phyloP scores from a whole-genome alignment of 2,797 vertebrate species.

The Chiloscyllium punctatum region DNA sequence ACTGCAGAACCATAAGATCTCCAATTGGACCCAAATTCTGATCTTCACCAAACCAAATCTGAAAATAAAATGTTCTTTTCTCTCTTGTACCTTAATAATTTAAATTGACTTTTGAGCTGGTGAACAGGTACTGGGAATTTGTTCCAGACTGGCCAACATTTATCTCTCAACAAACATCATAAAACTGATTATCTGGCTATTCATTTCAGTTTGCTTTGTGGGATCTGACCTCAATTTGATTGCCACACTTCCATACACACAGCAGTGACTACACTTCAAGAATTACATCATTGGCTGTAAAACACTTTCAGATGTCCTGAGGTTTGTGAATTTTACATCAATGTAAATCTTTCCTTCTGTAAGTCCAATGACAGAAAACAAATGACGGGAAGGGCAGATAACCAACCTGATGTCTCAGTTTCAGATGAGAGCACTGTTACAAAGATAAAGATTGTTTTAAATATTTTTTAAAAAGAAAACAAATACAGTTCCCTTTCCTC shows the following conservation, averaged over 20 bases:
- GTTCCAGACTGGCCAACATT: not conserved
- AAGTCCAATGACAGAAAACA: not conserved
- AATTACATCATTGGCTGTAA: not conserved
- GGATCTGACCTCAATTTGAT: not conserved
- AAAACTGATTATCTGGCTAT: not conserved
- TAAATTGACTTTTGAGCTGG: not conserved
- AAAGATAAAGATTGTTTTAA: conserved; percentile 16
- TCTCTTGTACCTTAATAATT: not conserved
- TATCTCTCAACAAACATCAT: not conserved
- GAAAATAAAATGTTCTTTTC: not conserved
- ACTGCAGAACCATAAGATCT: not conserved
- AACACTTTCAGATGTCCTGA: not conserved
- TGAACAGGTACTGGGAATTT: not conserved
- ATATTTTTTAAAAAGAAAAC: not conserved
- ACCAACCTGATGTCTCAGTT: not conserved
- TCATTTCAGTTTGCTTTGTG: not conserved
- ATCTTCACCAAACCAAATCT: not conserved
- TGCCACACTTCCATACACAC: not conserved
- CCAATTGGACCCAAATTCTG: not conserved
- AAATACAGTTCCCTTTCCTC: not conserved
- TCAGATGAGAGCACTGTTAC: not conserved
- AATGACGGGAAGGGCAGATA: not conserved
- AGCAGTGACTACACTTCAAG: not conserved
- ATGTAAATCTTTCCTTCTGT: not conserved
- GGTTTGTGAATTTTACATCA: not conserved